phyloP scores from a whole-genome alignment of 2,797 vertebrate species.

The Pseudomugil gertrudae region DNA sequence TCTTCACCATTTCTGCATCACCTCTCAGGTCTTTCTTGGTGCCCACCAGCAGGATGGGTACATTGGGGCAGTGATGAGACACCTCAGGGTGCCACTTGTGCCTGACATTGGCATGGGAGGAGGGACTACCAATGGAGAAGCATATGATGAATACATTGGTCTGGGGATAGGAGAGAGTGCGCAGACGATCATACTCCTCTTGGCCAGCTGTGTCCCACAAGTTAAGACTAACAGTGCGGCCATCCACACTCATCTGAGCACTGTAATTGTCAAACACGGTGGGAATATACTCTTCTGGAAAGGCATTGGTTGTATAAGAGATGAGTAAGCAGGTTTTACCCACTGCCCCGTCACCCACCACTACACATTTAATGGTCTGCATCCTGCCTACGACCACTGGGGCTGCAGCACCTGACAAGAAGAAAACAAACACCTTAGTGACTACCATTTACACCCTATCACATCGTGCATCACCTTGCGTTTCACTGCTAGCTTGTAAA shows the following conservation, averaged over 20 bases:
- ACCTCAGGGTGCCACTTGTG: slow-evolving; percentile 97
- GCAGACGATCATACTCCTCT: slow-evolving; percentile 93
- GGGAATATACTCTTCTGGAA: slow-evolving; percentile 94
- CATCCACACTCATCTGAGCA: slow-evolving; percentile 93
- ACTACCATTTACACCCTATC: too few species aligned
- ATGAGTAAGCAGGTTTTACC: slow-evolving; percentile 96
- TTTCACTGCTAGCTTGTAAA: not conserved
- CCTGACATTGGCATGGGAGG: slow-evolving; percentile 91
- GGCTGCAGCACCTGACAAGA: slow-evolving; percentile 81
- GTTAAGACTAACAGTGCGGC: slow-evolving; percentile 91
- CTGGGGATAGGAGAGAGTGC: slow-evolving; percentile 92
- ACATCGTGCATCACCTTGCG: too few species aligned
- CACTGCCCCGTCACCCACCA: slow-evolving; percentile 93
- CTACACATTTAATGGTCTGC: slow-evolving; percentile 97
- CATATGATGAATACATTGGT: slow-evolving; percentile 96
- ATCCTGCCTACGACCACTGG: slow-evolving; percentile 88
- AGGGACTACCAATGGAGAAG: slow-evolving; percentile 93
- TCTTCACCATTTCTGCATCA: slow-evolving; percentile 90
- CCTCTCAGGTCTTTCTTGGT: slow-evolving; percentile 92
- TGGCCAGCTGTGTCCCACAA: slow-evolving; percentile 96
- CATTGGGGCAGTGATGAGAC: slow-evolving; percentile 92
- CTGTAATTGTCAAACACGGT: slow-evolving; percentile 97
- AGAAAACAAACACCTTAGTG: slow-evolving; percentile 31
- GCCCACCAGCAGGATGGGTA: slow-evolving; percentile 92
- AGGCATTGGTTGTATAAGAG: slow-evolving; percentile 95